Conservation (phyloP, 2,888 invertebrate species). For the Lasioglossum figueresi region DNA sequence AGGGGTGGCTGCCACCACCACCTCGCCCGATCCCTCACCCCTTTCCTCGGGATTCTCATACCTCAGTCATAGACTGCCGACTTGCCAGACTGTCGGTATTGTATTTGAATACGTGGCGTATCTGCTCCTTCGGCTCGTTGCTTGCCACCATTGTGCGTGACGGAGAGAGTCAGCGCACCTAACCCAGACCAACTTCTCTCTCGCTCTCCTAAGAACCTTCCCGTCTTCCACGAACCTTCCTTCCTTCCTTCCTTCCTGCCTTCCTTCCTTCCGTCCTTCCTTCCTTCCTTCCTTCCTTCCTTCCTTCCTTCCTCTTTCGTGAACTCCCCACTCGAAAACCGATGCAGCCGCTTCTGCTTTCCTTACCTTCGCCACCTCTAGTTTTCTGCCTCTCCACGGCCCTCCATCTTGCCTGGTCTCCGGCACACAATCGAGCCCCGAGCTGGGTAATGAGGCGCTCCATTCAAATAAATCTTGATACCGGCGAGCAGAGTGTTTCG, state of each 20-base stretch:
- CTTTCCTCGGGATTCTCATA: constrained; percentile 49
- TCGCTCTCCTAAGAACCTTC: constrained; percentile 38
- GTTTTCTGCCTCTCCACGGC: constrained; percentile 53
- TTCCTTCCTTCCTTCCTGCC: constrained; percentile 31
- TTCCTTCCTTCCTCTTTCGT: constrained; percentile 35
- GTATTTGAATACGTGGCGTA: constrained; percentile 83
- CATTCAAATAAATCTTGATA: constrained; percentile 83
- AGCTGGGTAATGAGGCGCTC: constrained; percentile 83
- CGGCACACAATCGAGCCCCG: constrained; percentile 77
- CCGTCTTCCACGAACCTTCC: constrained; percentile 37
- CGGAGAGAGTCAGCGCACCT: constrained; percentile 40
- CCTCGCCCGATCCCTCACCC: constrained; percentile 53
- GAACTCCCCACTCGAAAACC: constrained; percentile 31
- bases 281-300: constrained; percentile 3
- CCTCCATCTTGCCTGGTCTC: constrained; percentile 71
- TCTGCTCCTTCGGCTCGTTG: constrained; percentile 72
- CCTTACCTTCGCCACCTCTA: constrained; percentile 55
- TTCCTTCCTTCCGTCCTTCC: not conserved
- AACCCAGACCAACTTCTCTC: constrained; percentile 36
- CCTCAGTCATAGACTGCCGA: constrained; percentile 67
- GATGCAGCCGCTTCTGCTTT: constrained; percentile 51
- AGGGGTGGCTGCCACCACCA: constrained; percentile 67
- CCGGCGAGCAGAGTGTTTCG: constrained; percentile 77
- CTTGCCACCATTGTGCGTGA: constrained; percentile 64
- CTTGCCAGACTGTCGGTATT: constrained; percentile 79